Base-by-base conservation (phyloP, 2,797 vertebrate genomes). In the Phalloptychus januarius region DNA sequence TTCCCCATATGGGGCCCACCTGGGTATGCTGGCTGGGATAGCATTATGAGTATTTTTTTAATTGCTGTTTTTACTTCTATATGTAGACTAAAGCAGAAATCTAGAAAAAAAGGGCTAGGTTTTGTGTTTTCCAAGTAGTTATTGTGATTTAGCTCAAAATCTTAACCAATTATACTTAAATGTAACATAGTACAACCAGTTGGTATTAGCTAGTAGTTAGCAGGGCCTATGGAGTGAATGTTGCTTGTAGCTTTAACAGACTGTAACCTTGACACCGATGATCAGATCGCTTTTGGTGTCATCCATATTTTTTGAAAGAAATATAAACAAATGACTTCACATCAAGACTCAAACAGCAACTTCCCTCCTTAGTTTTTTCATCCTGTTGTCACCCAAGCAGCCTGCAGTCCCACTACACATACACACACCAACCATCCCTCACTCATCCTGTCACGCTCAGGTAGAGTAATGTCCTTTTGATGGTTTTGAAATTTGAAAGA, bases 401-500 rank as follows among this genome's bases (percentile, higher is more conserved):
- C 20, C 48, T 85, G 84, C 82, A 79, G 81, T 84, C 76, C 85
- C 81, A 71, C n/a, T 81, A 77, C 87, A 81, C 83, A 86, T 31
- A 76, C 89, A 82, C 83, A 86, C 42, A 61, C 79, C 81, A 83
- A 79, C 89, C 81, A 93, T 95, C 93, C 92, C 91, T 95, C 93
- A 94, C 91, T 91, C 88, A 77, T 74, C 69, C 87, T 91, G 95
- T 94, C 94, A 92, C 85, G 25, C 83, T 83, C 86, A 87, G 91
- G 90, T 85, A 85, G 85, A 94, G 92, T 89, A 94, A 94, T 93
- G 92, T 94, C 90, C 91, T 89, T 91, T 89, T 89, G 88, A 93
- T 92, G 91, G 84, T 83, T 92, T 87, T 83, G 84, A 94, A 93
- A 95, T 95, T 94, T 95, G 93, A 92, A 91, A 92, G 89, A 83